Percentiles rank a stretch among this genome's conserved stretches.
phyloP scores from a whole-genome alignment of 2,888 invertebrate species.

The Aleiodes alternator region DNA sequence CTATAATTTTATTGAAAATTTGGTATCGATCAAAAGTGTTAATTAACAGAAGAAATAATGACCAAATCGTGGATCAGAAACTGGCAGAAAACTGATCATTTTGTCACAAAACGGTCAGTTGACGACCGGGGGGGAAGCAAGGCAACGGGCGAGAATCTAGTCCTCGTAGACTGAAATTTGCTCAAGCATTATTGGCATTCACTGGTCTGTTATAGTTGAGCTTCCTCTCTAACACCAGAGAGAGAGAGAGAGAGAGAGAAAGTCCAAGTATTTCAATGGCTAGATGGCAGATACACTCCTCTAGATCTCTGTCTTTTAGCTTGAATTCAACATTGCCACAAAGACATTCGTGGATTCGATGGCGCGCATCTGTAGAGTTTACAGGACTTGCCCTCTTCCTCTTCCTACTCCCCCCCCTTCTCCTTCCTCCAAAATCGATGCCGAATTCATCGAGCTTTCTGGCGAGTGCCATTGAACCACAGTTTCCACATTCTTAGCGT shows the following conservation, averaged over 20 bases:
- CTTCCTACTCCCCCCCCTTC: too few relatives aligned
- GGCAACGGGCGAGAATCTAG: background rate
- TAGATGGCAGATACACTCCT: conserved; percentile 13
- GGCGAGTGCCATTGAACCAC: conserved; percentile 41
- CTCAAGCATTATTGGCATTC: conserved; percentile 24
- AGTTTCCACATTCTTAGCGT: conserved; percentile 34
- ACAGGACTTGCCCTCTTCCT: background rate
- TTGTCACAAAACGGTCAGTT: too few relatives aligned
- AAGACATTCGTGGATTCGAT: conserved; percentile 21
- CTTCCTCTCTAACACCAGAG: background rate
- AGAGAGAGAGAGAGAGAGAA: background rate
- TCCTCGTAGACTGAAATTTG: conserved; percentile 14
- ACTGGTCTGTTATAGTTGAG: conserved; percentile 23
- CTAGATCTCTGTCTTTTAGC: conserved; percentile 27
- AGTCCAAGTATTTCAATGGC: conserved; percentile 16
- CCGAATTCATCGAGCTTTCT: conserved; percentile 51
- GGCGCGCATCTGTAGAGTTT: conserved; percentile 11
- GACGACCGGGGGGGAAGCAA: background rate
- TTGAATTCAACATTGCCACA: conserved; percentile 10
- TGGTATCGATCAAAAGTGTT: too few relatives aligned
- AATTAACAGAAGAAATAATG: too few relatives aligned
- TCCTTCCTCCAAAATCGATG: conserved; percentile 39
- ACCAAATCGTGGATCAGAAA: too few relatives aligned
- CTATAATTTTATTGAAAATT: too few relatives aligned
- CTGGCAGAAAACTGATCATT: too few relatives aligned